Conservation (phyloP, 2,888 invertebrate genomes). For the Notodonta ziczac region DNA sequence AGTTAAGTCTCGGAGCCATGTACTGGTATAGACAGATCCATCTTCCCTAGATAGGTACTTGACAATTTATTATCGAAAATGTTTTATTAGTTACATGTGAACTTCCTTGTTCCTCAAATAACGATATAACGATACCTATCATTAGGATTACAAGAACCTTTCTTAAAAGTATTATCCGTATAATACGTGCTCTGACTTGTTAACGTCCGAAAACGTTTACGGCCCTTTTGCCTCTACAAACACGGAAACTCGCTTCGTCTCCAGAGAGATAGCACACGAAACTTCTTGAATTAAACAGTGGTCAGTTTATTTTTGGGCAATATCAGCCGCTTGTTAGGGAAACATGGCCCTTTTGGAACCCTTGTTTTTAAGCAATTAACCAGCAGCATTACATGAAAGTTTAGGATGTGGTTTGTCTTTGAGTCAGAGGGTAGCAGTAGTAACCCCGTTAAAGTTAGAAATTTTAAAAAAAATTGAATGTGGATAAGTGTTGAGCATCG, state of each 20-base stretch:
- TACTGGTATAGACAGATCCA: too few species aligned
- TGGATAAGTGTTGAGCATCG: too few species aligned
- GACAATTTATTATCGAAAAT: too few species aligned
- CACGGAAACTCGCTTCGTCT: slow-evolving; percentile 14
- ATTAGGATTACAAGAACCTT: not conserved
- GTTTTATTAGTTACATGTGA: too few species aligned
- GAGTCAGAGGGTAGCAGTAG: too few species aligned
- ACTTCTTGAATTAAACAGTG: slow-evolving; percentile 14
- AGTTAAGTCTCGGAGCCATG: too few species aligned
- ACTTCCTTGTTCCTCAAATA: not conserved
- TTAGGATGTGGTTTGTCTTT: too few species aligned
- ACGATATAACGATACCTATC: not conserved
- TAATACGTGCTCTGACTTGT: not conserved
- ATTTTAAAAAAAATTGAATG: too few species aligned
- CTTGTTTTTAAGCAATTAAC: too few species aligned
- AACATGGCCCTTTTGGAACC: not conserved
- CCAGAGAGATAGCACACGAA: slow-evolving; percentile 25
- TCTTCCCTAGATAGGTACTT: too few species aligned
- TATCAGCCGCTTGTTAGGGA: not conserved
- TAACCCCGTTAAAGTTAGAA: too few species aligned
- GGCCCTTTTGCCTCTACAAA: slow-evolving; percentile 22
- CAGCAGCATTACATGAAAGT: too few species aligned
- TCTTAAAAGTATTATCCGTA: not conserved
- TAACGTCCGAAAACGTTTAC: slow-evolving; percentile 1
- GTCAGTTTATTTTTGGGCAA: not conserved